Percentiles rank a stretch among this genome's conserved stretches.
phyloP scores from a whole-genome alignment of 2,888 invertebrate species.

The Patella caerulea region DNA sequence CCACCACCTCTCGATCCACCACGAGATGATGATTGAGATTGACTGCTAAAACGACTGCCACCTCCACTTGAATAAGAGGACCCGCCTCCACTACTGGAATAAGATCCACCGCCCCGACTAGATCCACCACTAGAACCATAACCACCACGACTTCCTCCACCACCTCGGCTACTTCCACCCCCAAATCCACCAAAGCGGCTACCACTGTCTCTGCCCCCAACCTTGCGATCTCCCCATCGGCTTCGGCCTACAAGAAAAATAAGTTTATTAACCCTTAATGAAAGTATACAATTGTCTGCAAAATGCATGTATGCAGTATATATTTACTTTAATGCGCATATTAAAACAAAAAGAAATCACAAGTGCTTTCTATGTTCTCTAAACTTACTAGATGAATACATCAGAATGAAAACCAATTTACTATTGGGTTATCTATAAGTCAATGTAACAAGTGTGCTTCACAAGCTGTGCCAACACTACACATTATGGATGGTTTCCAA shows the following conservation, averaged over 20 bases:
- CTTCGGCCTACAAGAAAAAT: constrained; percentile 42
- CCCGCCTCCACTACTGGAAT: constrained; percentile 6
- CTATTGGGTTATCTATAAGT: too few relatives aligned
- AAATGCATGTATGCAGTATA: too few relatives aligned
- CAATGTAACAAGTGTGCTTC: too few relatives aligned
- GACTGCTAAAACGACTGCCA: constrained; percentile 2
- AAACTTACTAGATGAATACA: too few relatives aligned
- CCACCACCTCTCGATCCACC: background rate
- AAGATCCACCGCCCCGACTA: constrained; percentile 3
- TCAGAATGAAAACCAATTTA: too few relatives aligned
- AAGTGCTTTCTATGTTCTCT: too few relatives aligned
- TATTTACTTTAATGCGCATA: too few relatives aligned
- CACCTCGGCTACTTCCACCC: constrained; percentile 19
- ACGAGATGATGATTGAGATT: background rate
- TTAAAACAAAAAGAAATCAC: too few relatives aligned
- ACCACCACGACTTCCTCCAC: constrained; percentile 14
- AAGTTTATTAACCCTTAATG: too few relatives aligned
- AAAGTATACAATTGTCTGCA: too few relatives aligned
- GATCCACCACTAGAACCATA: constrained; percentile 25
- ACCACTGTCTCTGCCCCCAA: constrained; percentile 32
- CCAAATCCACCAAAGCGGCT: constrained; percentile 24
- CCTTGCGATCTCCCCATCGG: constrained; percentile 30
- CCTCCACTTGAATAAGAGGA: constrained; percentile 13
- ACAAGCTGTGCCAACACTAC: too few relatives aligned
- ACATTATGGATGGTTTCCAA: too few relatives aligned